Conservation (phyloP, 2,113 vertebrate species). For the Callipepla californica region DNA sequence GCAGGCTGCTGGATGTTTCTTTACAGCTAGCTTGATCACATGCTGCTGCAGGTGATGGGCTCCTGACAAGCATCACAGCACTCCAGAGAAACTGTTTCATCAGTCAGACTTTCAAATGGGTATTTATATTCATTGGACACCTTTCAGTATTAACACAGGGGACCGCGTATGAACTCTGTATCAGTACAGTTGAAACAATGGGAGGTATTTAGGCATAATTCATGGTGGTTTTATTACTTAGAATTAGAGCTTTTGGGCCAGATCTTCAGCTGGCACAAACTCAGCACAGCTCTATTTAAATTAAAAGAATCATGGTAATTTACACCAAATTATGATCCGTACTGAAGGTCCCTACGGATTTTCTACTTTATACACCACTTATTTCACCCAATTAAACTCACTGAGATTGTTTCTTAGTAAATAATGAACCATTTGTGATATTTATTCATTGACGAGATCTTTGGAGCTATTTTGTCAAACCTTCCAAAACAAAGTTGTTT, state of each 20-base stretch:
- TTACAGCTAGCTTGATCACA: constrained; percentile 8
- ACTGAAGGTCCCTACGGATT: constrained; percentile 28
- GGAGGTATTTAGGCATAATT: constrained; percentile 26
- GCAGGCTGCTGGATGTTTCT: constrained; percentile 15
- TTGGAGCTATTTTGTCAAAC: not conserved
- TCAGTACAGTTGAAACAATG: not conserved
- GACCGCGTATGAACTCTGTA: not conserved
- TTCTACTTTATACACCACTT: not conserved
- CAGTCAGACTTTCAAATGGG: constrained; percentile 13
- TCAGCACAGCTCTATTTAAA: constrained; percentile 13
- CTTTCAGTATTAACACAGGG: not conserved
- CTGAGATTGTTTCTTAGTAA: constrained; percentile 11
- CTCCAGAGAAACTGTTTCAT: not conserved
- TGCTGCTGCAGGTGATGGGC: constrained; percentile 43
- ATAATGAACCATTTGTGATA: constrained; percentile 7
- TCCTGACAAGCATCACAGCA: constrained; percentile 44
- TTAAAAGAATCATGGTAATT: constrained; percentile 27
- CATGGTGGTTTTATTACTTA: constrained; percentile 12
- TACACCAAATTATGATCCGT: constrained; percentile 24
- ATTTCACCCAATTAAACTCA: constrained; percentile 48
- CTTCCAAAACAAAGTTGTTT: not conserved
- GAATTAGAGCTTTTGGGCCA: constrained; percentile 29
- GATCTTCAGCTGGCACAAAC: constrained; percentile 37
- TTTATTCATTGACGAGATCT: constrained; percentile 32
- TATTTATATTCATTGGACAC: constrained; percentile 39